These are phyloP conservation scores for Gymnopithys bicolor DNA, from an alignment of 2,797 vertebrate genomes.

Conservation along the genomic window DNA sequence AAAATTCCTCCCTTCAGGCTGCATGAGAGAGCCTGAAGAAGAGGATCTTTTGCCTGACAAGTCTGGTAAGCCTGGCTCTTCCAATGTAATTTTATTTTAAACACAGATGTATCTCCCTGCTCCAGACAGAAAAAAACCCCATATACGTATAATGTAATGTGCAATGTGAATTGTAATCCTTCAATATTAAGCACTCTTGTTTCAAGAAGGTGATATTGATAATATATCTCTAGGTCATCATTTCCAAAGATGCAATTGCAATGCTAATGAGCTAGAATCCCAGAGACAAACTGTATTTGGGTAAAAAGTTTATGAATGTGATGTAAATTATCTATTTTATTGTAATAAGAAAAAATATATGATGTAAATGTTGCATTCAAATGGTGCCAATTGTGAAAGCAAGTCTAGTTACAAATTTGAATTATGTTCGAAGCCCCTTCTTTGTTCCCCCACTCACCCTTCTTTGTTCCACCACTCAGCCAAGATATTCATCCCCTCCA, in stretches of 20 bases:
- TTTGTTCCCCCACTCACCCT: background rate
- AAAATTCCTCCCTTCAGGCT: background rate
- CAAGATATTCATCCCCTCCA: background rate
- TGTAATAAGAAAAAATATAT: background rate
- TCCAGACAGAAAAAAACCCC: background rate
- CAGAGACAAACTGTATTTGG: background rate
- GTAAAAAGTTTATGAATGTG: background rate
- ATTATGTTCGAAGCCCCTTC: fast-evolving
- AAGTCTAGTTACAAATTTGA: background rate
- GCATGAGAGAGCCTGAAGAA: background rate
- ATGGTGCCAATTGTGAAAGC: background rate
- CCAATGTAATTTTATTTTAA: no score
- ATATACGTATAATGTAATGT: no score
- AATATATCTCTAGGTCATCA: background rate
- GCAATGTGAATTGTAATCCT: no score
- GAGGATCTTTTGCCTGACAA: no score
- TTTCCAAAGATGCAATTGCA: background rate
- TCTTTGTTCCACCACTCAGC: background rate
- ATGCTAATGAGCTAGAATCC: background rate
- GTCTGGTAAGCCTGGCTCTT: no score
- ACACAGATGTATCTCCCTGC: no score
- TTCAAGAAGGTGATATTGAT: background rate
- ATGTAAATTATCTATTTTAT: background rate
- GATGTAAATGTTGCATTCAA: background rate
- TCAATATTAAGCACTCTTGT: background rate